phyloP scores from a whole-genome alignment of 2,113 vertebrate species.

The Malaclemys terrapin region DNA sequence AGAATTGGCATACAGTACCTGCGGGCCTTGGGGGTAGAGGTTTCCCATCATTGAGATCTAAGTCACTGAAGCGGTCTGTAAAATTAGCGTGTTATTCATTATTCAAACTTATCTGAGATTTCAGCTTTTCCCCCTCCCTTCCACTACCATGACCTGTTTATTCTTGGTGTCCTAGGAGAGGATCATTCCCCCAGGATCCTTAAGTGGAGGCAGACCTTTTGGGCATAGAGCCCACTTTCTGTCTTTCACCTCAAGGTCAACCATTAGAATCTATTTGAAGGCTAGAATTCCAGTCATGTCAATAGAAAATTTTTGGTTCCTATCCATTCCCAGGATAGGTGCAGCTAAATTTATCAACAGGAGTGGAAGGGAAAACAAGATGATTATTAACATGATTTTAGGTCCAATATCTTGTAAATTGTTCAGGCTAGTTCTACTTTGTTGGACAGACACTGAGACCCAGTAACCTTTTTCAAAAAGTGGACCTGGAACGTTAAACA shows the following conservation, averaged over 20 bases:
- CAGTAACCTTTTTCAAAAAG: background rate
- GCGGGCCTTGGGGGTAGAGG: constrained; percentile 17
- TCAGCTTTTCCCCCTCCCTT: background rate
- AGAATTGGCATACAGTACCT: constrained; percentile 48
- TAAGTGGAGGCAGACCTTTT: background rate
- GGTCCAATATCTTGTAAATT: background rate
- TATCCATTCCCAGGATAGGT: background rate
- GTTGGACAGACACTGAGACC: background rate
- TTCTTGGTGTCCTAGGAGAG: background rate
- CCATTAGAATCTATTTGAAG: background rate
- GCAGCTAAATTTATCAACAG: background rate
- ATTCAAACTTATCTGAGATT: background rate
- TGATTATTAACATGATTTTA: background rate
- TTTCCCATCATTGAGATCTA: constrained; percentile 71
- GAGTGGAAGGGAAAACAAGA: background rate
- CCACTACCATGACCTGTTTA: background rate
- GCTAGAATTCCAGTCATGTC: background rate
- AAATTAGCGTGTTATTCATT: constrained; percentile 5
- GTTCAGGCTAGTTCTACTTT: background rate
- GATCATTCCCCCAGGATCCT: background rate
- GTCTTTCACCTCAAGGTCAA: background rate
- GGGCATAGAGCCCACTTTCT: accelerated
- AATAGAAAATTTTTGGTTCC: background rate
- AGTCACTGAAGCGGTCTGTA: constrained; percentile 68
- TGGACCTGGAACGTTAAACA: background rate